A percentile compares a stretch with the other conserved stretches of the same genome.
These are phyloP conservation scores for Drosophila nasuta DNA, from an alignment of 1,140 invertebrate genomes.

Conservation along the genomic window DNA sequence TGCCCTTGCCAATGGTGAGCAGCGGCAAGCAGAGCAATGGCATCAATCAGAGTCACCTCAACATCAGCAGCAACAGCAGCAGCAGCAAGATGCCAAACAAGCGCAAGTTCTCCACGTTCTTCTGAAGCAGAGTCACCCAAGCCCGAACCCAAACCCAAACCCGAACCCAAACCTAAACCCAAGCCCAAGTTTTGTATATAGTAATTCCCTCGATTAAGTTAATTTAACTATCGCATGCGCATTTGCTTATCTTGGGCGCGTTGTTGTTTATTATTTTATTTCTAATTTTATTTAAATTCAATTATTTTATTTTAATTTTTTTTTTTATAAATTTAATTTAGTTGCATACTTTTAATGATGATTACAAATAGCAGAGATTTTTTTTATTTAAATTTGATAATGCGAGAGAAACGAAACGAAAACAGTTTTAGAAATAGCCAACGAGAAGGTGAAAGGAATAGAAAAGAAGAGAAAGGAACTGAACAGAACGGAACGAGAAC, in stretches of 20 bases:
- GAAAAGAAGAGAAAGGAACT: no score
- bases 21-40: slow-evolving; percentile 52
- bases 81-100: slow-evolving; percentile 69
- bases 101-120: slow-evolving; percentile 82
- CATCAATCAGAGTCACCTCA: slow-evolving; percentile 55
- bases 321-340: neutral
- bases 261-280: neutral
- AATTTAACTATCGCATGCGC: neutral
- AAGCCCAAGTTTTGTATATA: neutral
- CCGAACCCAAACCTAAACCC: neutral
- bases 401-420: no score
- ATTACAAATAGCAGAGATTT: neutral
- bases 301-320: slow-evolving; percentile 8
- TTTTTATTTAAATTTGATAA: neutral
- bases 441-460: no score
- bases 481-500: neutral
- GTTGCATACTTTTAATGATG: neutral
- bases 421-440: no score
- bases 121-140: slow-evolving; percentile 36
- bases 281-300: slow-evolving; percentile 7
- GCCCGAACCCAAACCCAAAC: no score
- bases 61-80: slow-evolving; percentile 26
- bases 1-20: slow-evolving; percentile 12
- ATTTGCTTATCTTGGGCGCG: slow-evolving; percentile 3
- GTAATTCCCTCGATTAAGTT: no score